These are phyloP conservation scores for Brachyalestes nurse DNA, from an alignment of 2,797 vertebrate genomes.

Conservation along the genomic window DNA sequence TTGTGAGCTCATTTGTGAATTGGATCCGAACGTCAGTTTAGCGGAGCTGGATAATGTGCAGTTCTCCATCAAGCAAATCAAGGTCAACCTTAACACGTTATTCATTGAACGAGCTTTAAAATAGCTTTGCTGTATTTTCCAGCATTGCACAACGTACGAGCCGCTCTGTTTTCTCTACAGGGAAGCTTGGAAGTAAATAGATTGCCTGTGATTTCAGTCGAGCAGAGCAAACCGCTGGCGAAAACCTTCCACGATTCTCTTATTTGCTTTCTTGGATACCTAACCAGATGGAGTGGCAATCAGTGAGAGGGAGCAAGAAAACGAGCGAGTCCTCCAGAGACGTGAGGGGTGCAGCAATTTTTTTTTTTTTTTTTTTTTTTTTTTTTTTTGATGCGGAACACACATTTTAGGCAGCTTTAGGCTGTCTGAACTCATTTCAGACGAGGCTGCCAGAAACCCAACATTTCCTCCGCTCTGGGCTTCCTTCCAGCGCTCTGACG, in stretches of 20 bases:
- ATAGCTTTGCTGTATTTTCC: slow-evolving; percentile 2
- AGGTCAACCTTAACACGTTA: background rate
- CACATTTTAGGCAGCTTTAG: slow-evolving; percentile 70
- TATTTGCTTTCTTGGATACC: slow-evolving; percentile 76
- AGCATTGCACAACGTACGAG: background rate
- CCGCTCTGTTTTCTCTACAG: background rate
- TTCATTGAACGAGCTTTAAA: background rate
- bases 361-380: slow-evolving; percentile 7
- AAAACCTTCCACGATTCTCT: slow-evolving; percentile 77
- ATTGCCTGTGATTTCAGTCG: slow-evolving; percentile 30
- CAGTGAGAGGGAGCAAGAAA: slow-evolving; percentile 49
- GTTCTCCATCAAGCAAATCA: background rate
- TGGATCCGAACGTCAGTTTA: background rate
- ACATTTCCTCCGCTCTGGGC: slow-evolving; percentile 65
- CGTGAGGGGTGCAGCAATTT: slow-evolving; percentile 50
- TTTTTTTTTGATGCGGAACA: slow-evolving; percentile 68
- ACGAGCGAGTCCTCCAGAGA: slow-evolving; percentile 52
- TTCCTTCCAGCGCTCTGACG: slow-evolving; percentile 62
- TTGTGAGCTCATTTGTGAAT: slow-evolving; percentile 2
- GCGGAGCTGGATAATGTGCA: background rate
- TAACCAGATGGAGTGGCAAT: slow-evolving; percentile 73
- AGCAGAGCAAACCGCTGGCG: slow-evolving; percentile 30
- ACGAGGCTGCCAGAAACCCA: slow-evolving; percentile 61
- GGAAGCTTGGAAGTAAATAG: slow-evolving; percentile 35
- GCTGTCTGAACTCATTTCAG: slow-evolving; percentile 70